Percentiles rank a stretch among this genome's conserved stretches.
Conservation (phyloP, 2,888 invertebrate genomes). For the Dryomyza anilis region DNA sequence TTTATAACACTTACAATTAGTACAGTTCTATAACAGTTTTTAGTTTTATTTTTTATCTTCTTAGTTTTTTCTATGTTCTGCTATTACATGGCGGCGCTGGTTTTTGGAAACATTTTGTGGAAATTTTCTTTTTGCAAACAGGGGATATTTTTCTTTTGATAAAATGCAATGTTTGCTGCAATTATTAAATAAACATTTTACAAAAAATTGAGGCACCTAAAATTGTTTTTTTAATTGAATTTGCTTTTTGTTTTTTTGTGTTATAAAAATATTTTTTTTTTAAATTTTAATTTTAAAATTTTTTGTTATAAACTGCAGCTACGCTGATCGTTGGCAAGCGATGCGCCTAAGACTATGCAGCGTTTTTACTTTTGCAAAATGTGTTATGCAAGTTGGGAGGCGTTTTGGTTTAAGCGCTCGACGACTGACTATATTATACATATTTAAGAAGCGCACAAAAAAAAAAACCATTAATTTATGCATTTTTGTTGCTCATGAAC, state of each 20-base stretch:
- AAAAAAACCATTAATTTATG: no score
- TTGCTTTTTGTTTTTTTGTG: constrained; percentile 17
- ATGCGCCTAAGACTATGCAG: background rate
- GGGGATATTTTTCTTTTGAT: background rate
- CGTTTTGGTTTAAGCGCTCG: no score
- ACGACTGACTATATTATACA: no score
- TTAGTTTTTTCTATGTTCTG: background rate
- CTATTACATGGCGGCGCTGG: background rate
- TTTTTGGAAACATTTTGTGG: background rate
- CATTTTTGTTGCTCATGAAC: no score
- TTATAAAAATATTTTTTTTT: constrained; percentile 18
- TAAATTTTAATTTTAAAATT: background rate
- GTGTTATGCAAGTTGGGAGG: background rate
- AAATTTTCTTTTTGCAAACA: background rate
- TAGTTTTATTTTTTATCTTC: background rate
- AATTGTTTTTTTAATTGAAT: constrained; percentile 24
- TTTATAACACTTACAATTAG: no score
- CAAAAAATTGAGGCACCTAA: constrained; percentile 10
- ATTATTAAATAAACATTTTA: background rate
- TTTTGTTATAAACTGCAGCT: background rate
- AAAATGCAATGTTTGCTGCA: background rate
- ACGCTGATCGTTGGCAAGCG: background rate
- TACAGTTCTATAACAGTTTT: no score
- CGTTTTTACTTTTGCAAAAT: background rate
- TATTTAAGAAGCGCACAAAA: no score